Conservation (phyloP, 2,888 invertebrate genomes). For the Sepioteuthis lessoniana region DNA sequence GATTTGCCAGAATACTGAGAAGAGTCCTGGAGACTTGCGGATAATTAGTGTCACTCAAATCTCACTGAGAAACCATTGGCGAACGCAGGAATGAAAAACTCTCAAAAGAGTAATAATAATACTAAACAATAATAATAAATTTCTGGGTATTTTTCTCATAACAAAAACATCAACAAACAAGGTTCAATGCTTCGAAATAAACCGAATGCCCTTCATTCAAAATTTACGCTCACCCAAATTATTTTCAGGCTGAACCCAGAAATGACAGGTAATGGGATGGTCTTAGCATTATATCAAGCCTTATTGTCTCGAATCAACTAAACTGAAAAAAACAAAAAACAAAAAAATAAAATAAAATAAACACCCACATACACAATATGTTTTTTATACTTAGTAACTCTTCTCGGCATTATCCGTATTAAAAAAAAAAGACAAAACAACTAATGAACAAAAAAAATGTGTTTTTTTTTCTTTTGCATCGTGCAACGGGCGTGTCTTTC, state of each 20-base stretch:
- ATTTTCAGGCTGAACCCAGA: background rate
- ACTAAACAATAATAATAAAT: too few species aligned
- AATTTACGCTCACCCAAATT: background rate
- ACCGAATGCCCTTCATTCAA: background rate
- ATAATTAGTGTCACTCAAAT: too few species aligned
- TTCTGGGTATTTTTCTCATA: background rate
- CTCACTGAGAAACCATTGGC: too few species aligned
- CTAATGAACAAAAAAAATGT: too few species aligned
- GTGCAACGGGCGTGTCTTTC: background rate
- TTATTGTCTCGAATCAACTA: background rate
- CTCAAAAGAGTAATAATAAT: too few species aligned
- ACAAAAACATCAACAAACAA: background rate
- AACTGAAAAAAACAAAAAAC: background rate
- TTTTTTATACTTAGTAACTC: too few species aligned
- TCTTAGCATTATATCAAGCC: background rate
- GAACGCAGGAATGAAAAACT: too few species aligned
- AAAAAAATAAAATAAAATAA: background rate
- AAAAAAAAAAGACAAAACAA: too few species aligned
- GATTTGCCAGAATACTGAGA: too few species aligned
- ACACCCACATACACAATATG: too few species aligned
- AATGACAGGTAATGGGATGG: background rate
- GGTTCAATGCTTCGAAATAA: background rate
- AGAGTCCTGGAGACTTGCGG: too few species aligned
- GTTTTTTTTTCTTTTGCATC: background rate
- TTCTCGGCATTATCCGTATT: too few species aligned